These are phyloP conservation scores for Deroplatys truncata DNA, from an alignment of 2,888 invertebrate genomes.

Conservation along the genomic window DNA sequence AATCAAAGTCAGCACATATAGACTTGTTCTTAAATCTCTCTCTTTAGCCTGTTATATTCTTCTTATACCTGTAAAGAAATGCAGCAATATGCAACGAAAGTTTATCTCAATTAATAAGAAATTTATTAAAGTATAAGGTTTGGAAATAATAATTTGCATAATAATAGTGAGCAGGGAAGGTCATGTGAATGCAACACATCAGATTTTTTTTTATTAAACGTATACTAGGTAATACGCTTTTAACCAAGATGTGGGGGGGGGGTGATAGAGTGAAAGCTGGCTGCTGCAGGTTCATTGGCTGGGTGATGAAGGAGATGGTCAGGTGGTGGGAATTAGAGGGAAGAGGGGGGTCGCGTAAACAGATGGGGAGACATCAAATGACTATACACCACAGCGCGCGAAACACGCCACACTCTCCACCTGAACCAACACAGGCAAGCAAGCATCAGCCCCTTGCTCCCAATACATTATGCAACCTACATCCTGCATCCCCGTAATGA, in stretches of 20 bases:
- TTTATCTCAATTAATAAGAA: no score
- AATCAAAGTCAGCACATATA: no score
- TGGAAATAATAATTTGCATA: no score
- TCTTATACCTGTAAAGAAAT: no score
- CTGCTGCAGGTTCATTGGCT: not conserved
- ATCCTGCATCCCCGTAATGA: not conserved
- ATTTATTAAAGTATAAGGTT: no score
- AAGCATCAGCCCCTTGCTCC: not conserved
- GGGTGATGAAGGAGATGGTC: not conserved
- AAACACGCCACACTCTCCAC: not conserved
- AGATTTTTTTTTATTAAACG: no score
- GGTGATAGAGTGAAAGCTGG: not conserved
- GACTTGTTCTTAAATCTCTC: no score
- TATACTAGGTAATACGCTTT: no score
- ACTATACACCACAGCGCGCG: not conserved
- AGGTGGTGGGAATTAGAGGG: not conserved
- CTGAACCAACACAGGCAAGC: not conserved
- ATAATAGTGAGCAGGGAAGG: no score
- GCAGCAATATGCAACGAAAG: no score
- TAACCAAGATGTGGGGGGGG: not conserved
- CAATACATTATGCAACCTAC: not conserved
- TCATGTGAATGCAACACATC: no score
- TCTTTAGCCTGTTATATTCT: no score
- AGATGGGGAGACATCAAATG: not conserved
- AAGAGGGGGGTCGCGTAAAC: not conserved